Evolutionary conservation across 1,140 invertebrate genomes (phyloP), one percentile per base, ranked within the genome.

Genomic region (Aleiodes sp.): DNA sequence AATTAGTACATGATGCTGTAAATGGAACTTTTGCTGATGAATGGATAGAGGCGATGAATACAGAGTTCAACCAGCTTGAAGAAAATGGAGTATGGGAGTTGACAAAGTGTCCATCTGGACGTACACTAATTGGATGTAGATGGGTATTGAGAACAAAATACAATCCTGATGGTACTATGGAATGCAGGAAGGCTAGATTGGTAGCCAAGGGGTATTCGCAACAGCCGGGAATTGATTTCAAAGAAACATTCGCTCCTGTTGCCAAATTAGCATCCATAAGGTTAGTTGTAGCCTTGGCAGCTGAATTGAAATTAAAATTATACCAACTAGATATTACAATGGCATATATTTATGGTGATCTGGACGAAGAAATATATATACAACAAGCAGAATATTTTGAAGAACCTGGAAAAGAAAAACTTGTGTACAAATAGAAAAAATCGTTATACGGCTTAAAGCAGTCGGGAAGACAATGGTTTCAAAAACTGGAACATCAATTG

Each of bases 361-460:
- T 80, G 9, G 52, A 73, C 2, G 70, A 77, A 66, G 68, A 75
- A 35, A 33, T 80, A 2, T 79, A 60, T 59, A 76, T 81, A 72
- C 52, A 75, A 19, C 12, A 6, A n/a, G n/a, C 82, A 4, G 64
- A 76, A 21, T 73, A 67, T 21, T 66, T 73, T 14, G 24, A 63
- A 39, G 33, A 68, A 60, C 43, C 31, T 24, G 57, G 39, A 16
- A 67, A 65, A 31, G 74, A 73, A 14, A 57, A 65, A 56, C 28
- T 29, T 43, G 75, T 78, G 39, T 76, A 52, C 35, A 21, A 39
- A 43, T 69, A 80, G 0, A 75, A 78, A 8, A 75, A 70, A 64
- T 78, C 82, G 31, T 31, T 80, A 24, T 80, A 80, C 70, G 78
- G 77, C 1, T 65, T 80, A 10, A 79, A 80, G 41, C 78, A 82